Evolutionary conservation across 2,888 invertebrate species (phyloP).

Genomic region (Smittia aterrima): DNA sequence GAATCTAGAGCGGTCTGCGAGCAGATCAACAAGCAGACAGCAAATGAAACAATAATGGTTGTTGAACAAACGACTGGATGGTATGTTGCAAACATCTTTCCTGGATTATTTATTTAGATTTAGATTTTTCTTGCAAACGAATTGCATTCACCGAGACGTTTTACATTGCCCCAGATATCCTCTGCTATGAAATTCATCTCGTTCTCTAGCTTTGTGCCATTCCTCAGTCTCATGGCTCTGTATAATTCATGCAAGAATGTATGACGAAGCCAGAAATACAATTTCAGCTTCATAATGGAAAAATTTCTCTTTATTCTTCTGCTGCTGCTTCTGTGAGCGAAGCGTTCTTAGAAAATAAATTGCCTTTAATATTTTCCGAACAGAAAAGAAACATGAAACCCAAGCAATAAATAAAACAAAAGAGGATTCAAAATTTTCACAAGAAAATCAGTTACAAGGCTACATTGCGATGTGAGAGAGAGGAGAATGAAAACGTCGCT

Average conservation of each 20-base stretch:
- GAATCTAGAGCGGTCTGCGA: constrained; percentile 55
- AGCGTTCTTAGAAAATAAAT: constrained; percentile 8
- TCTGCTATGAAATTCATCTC: constrained; percentile 13
- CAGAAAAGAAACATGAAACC: background rate
- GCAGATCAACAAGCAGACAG: constrained; percentile 55
- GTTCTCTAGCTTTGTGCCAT: constrained; percentile 13
- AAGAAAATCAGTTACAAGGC: constrained; percentile 33
- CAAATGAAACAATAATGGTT: constrained; percentile 61
- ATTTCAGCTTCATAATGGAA: constrained; percentile 33
- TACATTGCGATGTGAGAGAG: constrained; percentile 15
- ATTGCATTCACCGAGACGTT: background rate
- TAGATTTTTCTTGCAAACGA: background rate
- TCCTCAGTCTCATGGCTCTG: constrained; percentile 16
- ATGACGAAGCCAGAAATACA: constrained; percentile 27
- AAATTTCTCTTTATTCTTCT: constrained; percentile 30
- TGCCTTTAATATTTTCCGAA: constrained; percentile 27
- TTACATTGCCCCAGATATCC: background rate
- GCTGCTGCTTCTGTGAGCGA: background rate
- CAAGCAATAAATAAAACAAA: constrained; percentile 36
- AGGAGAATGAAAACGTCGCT: background rate
- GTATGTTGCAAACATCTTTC: constrained; percentile 59
- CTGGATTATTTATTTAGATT: background rate
- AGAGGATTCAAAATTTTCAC: constrained; percentile 10
- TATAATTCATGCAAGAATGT: constrained; percentile 38
- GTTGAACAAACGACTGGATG: constrained; percentile 74